Percentiles rank a stretch among this genome's conserved stretches.
Conservation (phyloP, 2,888 invertebrate genomes). For the Apamea epomidion region DNA sequence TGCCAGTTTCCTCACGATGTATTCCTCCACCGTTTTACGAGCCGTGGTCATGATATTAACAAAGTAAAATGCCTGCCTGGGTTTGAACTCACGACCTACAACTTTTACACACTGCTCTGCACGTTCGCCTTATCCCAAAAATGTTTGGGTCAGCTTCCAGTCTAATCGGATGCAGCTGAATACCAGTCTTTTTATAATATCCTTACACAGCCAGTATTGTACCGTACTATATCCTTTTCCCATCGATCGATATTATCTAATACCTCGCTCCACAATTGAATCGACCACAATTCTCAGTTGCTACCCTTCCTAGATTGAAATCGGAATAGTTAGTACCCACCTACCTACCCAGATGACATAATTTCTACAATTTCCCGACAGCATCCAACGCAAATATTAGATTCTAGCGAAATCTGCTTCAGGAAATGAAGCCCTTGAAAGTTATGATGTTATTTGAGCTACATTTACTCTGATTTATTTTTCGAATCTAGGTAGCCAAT, state of each 20-base stretch:
- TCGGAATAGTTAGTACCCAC: constrained; percentile 33
- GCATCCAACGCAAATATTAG: constrained; percentile 60
- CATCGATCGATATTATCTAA: constrained; percentile 13
- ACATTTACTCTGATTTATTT: constrained; percentile 50
- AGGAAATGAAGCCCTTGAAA: constrained; percentile 58
- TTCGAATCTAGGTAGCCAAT: constrained; percentile 3
- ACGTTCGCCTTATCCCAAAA: background rate
- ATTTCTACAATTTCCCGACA: constrained; percentile 50
- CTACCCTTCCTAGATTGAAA: constrained; percentile 34
- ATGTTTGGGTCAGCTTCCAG: background rate
- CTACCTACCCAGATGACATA: constrained; percentile 16
- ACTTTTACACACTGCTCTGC: background rate
- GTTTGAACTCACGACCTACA: background rate
- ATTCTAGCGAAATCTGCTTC: constrained; percentile 53
- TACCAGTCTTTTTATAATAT: background rate
- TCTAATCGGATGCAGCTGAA: background rate
- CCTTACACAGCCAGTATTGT: background rate
- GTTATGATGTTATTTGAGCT: constrained; percentile 56
- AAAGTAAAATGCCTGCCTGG: background rate
- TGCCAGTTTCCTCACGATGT: background rate
- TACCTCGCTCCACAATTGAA: constrained; percentile 20
- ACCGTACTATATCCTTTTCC: background rate
- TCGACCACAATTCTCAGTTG: constrained; percentile 21
- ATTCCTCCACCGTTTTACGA: background rate
- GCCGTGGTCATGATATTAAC: background rate